Evolutionary conservation across 2,888 invertebrate genomes (phyloP).

Genomic region (Liodrosophila aerea): DNA sequence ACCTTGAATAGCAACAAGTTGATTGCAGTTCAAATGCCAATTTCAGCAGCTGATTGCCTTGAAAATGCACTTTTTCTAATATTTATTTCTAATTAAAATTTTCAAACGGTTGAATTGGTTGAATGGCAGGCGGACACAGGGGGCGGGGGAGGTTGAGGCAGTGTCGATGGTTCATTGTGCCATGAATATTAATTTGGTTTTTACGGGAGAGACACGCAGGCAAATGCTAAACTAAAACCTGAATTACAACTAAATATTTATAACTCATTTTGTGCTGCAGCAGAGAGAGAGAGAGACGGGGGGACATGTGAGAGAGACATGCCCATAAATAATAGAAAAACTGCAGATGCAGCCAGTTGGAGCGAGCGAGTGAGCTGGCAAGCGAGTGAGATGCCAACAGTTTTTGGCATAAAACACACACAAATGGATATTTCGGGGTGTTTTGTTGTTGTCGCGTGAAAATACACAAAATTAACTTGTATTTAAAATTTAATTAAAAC

Average conservation of each 20-base stretch:
- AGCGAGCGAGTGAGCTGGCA: constrained; percentile 6
- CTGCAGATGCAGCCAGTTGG: constrained; percentile 28
- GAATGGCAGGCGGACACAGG: constrained; percentile 9
- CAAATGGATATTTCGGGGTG: constrained; percentile 49
- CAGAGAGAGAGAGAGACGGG: constrained; percentile 13
- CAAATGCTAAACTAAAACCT: constrained; percentile 69
- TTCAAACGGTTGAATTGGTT: constrained; percentile 5
- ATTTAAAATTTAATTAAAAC: constrained; percentile 77
- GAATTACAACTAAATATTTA: constrained; percentile 78
- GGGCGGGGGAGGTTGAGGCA: not conserved
- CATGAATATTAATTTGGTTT: constrained; percentile 75
- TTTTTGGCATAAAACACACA: constrained; percentile 50
- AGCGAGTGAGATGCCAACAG: constrained; percentile 32
- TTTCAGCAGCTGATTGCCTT: not conserved
- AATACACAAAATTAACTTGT: constrained; percentile 76
- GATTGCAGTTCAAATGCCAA: not conserved
- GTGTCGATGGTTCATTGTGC: constrained; percentile 38
- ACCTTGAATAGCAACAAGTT: constrained; percentile 15
- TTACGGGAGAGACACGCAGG: constrained; percentile 39
- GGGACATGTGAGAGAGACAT: no score
- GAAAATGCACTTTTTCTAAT: constrained; percentile 23
- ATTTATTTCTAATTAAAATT: constrained; percentile 46
- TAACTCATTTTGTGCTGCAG: constrained; percentile 69
- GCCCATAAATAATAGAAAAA: constrained; percentile 37
- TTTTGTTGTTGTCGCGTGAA: constrained; percentile 47